Conservation (phyloP, 2,113 vertebrate species). For the Tachycineta bicolor region DNA sequence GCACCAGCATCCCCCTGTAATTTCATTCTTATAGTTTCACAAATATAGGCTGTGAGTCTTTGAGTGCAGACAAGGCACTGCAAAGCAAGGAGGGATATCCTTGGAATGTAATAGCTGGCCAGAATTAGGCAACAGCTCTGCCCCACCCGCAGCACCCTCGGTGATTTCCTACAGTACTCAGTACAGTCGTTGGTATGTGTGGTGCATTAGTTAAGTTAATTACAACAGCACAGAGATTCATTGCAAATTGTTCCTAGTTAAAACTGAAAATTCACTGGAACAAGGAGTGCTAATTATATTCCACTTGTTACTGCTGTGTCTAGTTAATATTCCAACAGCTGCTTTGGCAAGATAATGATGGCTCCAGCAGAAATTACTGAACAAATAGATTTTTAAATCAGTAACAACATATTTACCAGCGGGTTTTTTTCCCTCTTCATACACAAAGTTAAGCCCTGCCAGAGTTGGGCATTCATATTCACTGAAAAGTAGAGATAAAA, state of each 20-base stretch:
- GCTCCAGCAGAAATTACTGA: slow-evolving; percentile 64
- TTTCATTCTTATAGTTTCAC: neutral
- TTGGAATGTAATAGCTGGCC: neutral
- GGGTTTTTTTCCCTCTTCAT: slow-evolving; percentile 5
- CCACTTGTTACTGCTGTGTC: slow-evolving; percentile 70
- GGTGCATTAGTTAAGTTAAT: slow-evolving; percentile 65
- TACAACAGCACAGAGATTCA: slow-evolving; percentile 64
- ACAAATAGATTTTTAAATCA: slow-evolving; percentile 69
- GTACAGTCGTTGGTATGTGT: slow-evolving; percentile 32
- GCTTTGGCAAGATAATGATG: slow-evolving; percentile 71
- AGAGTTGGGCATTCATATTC: slow-evolving; percentile 27
- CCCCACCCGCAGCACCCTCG: slow-evolving; percentile 53
- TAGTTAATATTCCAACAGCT: slow-evolving; percentile 75
- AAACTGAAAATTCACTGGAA: slow-evolving; percentile 85
- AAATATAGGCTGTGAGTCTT: neutral
- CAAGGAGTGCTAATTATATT: slow-evolving; percentile 73
- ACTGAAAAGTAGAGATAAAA: slow-evolving; percentile 45
- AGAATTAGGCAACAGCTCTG: slow-evolving; percentile 50
- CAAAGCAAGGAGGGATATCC: slow-evolving; percentile 14
- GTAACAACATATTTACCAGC: slow-evolving; percentile 66
- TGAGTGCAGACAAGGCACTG: neutral
- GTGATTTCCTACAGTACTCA: slow-evolving; percentile 65
- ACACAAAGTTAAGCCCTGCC: slow-evolving; percentile 51
- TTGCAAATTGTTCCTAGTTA: slow-evolving; percentile 71
- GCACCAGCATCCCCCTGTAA: neutral